Evolutionary conservation across 1,140 invertebrate genomes (phyloP).

Genomic region (Brachionus sp.): DNA sequence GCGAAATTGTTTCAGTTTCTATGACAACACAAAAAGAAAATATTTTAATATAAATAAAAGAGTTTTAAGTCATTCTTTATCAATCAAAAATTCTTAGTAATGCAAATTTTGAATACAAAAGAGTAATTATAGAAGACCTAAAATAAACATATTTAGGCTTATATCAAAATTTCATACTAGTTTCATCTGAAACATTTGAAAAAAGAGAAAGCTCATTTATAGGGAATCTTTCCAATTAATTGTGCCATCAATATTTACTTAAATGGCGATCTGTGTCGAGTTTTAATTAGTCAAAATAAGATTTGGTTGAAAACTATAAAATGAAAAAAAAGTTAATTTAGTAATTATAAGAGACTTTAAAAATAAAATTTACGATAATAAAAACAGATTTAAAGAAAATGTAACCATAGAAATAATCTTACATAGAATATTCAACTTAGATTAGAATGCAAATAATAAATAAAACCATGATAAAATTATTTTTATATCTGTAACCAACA

Average conservation of each 20-base stretch:
- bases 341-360: slow-evolving; percentile 19
- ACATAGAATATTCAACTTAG: slow-evolving; percentile 8
- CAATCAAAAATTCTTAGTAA: slow-evolving; percentile 23
- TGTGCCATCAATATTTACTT: slow-evolving; percentile 27
- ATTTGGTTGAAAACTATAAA: not conserved
- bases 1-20: not conserved
- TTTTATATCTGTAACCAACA: not conserved
- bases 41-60: slow-evolving; percentile 30
- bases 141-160: not conserved
- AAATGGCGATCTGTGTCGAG: not conserved
- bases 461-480: not conserved
- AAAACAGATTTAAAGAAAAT: slow-evolving; percentile 6
- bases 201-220: not conserved
- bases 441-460: slow-evolving; percentile 39
- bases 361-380: not conserved
- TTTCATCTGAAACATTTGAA: not conserved
- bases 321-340: slow-evolving; percentile 4
- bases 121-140: slow-evolving; percentile 14
- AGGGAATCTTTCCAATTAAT: not conserved
- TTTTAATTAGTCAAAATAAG: not conserved
- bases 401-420: slow-evolving; percentile 40
- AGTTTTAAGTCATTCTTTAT: slow-evolving; percentile 28
- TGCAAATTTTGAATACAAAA: slow-evolving; percentile 30
- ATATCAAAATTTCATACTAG: not conserved
- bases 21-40: slow-evolving; percentile 1